Conservation (phyloP, 2,113 vertebrate genomes). For the Sarotherodon lohbergeri region DNA sequence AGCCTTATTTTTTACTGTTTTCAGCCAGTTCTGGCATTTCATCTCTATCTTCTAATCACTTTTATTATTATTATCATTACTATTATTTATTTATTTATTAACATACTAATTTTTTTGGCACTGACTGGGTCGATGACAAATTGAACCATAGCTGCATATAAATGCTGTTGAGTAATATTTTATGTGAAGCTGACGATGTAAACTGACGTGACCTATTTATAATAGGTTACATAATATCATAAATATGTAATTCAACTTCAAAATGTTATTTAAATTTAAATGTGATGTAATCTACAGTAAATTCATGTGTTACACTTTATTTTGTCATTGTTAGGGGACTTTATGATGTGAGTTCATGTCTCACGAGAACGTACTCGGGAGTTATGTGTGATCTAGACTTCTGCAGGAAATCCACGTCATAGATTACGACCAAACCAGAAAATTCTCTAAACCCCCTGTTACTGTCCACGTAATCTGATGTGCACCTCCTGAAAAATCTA, state of each 20-base stretch:
- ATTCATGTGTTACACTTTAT: too few relatives aligned
- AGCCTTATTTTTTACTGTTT: neutral
- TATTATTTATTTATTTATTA: neutral
- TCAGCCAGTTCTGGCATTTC: too few relatives aligned
- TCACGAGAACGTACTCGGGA: too few relatives aligned
- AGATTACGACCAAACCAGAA: neutral
- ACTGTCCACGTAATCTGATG: neutral
- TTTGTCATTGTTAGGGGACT: too few relatives aligned
- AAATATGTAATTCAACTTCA: too few relatives aligned
- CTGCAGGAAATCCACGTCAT: neutral
- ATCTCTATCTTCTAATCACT: neutral
- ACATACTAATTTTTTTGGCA: rapidly evolving
- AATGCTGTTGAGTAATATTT: neutral
- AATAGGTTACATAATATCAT: neutral
- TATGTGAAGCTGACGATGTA: neutral
- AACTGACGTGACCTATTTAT: neutral
- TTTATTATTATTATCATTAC: neutral
- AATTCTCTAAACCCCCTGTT: neutral
- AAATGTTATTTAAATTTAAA: too few relatives aligned
- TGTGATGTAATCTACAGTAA: too few relatives aligned
- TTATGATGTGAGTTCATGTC: too few relatives aligned
- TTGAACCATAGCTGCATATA: neutral
- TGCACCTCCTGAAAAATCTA: neutral
- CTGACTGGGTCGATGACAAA: neutral
- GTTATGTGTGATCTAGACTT: too few relatives aligned